A percentile compares a stretch with the other conserved stretches of the same genome.
Evolutionary conservation across 2,888 invertebrate species (phyloP).

Genomic region (Apamea monoglypha): DNA sequence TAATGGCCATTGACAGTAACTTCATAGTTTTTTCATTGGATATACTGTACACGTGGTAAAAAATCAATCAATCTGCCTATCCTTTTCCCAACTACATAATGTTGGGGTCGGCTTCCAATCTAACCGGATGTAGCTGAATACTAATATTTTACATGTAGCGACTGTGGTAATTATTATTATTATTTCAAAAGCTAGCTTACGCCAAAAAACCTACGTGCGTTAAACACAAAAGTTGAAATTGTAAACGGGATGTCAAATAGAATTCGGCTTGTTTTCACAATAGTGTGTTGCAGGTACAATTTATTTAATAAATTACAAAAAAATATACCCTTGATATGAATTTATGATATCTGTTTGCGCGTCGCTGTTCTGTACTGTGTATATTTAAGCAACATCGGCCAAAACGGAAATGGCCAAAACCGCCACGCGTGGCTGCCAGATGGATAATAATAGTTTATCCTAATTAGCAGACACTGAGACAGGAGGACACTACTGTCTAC

Average conservation of each 20-base stretch:
- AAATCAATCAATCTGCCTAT: no score
- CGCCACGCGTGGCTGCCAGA: not conserved
- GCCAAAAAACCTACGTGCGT: not conserved
- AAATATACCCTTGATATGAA: no score
- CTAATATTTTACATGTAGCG: no score
- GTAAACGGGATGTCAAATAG: constrained; percentile 4
- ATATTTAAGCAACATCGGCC: not conserved
- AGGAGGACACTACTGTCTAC: not conserved
- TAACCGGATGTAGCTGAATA: no score
- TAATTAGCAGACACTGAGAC: not conserved
- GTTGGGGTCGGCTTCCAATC: no score
- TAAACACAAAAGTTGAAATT: no score
- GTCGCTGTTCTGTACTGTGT: not conserved
- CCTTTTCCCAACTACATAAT: no score
- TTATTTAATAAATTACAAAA: not conserved
- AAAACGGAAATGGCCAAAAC: not conserved
- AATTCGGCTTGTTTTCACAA: constrained; percentile 2
- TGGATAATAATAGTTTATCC: not conserved
- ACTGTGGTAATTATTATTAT: no score
- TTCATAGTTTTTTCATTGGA: no score
- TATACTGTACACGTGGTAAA: no score
- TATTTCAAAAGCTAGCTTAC: no score
- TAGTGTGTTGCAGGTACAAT: not conserved
- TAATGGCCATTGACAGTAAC: no score
- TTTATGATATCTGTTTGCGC: not conserved